phyloP scores from a whole-genome alignment of 2,797 vertebrate species.

The Danio tinwini region DNA sequence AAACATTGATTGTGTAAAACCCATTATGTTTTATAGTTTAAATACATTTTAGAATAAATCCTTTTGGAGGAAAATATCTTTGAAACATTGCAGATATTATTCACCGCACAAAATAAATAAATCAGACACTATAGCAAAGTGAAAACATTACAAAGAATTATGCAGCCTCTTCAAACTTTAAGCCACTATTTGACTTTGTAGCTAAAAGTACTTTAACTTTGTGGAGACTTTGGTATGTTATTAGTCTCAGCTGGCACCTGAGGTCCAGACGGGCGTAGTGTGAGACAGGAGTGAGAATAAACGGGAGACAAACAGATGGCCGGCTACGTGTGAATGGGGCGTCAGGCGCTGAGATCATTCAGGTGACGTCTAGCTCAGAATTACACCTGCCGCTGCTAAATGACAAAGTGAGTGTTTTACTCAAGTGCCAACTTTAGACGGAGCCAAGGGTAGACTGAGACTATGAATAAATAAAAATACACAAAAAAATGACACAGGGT shows the following conservation, averaged over 20 bases:
- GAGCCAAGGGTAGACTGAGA: background rate
- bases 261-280: conserved; percentile 63
- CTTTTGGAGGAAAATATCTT: too few relatives aligned
- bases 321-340: conserved; percentile 70
- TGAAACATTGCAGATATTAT: too few relatives aligned
- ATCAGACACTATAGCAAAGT: too few relatives aligned
- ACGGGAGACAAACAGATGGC: conserved; percentile 78
- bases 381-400: conserved; percentile 61
- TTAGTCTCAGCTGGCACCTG: conserved; percentile 65
- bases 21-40: too few relatives aligned
- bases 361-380: conserved; percentile 65
- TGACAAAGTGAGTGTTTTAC: conserved; percentile 67
- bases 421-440: conserved; percentile 45
- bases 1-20: too few relatives aligned
- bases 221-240: conserved; percentile 41
- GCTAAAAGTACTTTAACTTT: conserved; percentile 58
- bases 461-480: conserved; percentile 19
- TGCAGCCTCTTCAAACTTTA: background rate
- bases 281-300: conserved; percentile 66
- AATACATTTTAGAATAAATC: too few relatives aligned
- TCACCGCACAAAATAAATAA: too few relatives aligned
- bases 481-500: background rate
- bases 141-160: too few relatives aligned
- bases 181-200: conserved; percentile 53
- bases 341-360: conserved; percentile 71